Evolutionary conservation across 2,797 vertebrate genomes (phyloP).

Genomic region (Dendrocincla fuliginosa): DNA sequence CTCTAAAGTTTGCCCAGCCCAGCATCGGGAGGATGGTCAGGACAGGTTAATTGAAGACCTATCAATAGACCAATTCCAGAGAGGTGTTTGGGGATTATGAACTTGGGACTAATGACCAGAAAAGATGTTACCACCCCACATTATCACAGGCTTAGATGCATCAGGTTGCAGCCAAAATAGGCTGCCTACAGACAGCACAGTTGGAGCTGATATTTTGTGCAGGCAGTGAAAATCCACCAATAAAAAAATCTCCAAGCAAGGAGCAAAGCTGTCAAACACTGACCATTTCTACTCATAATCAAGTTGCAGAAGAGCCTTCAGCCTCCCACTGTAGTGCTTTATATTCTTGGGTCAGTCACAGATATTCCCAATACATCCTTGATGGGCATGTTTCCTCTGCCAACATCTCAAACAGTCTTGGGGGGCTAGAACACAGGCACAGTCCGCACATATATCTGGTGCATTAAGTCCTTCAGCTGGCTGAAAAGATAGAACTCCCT

Average conservation of each 20-base stretch:
- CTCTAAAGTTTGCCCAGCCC: background rate
- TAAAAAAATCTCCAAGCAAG: background rate
- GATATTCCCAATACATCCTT: background rate
- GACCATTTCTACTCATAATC: background rate
- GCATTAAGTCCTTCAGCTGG: background rate
- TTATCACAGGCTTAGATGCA: background rate
- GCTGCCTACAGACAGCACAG: background rate
- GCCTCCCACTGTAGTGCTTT: background rate
- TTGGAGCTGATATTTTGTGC: background rate
- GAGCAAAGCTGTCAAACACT: background rate
- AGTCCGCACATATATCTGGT: background rate
- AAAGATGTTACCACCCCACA: background rate
- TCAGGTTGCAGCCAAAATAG: background rate
- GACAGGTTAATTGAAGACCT: background rate
- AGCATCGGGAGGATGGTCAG: background rate
- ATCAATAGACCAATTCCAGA: background rate
- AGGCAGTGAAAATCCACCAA: background rate
- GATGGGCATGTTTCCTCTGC: background rate
- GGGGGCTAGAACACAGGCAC: background rate
- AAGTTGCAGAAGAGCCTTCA: background rate
- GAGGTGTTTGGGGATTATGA: background rate
- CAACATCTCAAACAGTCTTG: background rate
- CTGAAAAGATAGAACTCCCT: background rate
- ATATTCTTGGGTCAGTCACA: background rate
- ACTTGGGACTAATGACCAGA: background rate